phyloP scores from a whole-genome alignment of 2,797 vertebrate genomes.

The Mus caroli region DNA sequence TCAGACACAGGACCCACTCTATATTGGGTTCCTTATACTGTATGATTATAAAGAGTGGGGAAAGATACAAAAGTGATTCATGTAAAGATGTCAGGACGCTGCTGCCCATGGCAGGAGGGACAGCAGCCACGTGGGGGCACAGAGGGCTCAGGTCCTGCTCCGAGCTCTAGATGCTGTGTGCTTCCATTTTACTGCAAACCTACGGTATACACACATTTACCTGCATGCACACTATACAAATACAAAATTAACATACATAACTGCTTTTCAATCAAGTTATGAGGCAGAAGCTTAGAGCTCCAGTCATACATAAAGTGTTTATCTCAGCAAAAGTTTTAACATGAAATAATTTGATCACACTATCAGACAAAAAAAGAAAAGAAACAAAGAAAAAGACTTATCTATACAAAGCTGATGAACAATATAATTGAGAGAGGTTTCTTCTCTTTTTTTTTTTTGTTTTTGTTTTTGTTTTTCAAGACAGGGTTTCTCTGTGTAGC shows the following conservation, averaged over 20 bases:
- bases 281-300: background rate
- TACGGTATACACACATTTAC: background rate
- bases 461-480: too few species aligned
- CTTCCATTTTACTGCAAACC: accelerated
- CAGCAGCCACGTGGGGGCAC: background rate
- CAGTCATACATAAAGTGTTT: background rate
- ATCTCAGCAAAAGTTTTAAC: background rate
- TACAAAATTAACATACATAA: background rate
- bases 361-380: background rate
- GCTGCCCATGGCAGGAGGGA: background rate
- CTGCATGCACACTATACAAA: accelerated
- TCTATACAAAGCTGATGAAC: background rate
- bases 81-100: background rate
- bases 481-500: too few species aligned
- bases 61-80: background rate
- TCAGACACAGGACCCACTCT: background rate
- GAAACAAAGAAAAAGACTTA: too few species aligned
- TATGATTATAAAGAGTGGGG: too few species aligned
- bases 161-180: background rate
- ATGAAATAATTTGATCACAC: accelerated
- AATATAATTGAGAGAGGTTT: background rate
- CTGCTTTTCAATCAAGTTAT: background rate
- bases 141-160: background rate
- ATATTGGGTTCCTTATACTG: too few species aligned
- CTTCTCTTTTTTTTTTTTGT: too few species aligned